Conservation (phyloP, 2,888 invertebrate species). For the Leucophora obtusa region DNA sequence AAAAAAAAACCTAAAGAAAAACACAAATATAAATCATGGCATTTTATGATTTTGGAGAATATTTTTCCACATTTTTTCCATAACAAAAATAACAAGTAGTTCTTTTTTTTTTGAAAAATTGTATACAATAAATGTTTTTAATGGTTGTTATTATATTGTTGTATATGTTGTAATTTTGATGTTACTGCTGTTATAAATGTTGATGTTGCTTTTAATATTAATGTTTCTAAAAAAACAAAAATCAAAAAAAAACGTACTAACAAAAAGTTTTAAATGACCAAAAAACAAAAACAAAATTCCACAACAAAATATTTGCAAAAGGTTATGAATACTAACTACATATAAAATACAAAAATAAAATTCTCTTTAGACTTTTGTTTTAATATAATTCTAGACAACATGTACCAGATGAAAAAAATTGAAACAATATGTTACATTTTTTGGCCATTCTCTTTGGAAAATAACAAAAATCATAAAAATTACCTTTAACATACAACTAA, state of each 20-base stretch:
- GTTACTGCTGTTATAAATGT: conserved; percentile 59
- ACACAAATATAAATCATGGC: conserved; percentile 26
- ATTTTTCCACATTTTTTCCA: conserved; percentile 19
- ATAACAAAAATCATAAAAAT: not conserved
- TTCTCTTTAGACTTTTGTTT: not conserved
- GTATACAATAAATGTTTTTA: conserved; percentile 50
- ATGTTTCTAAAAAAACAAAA: conserved; percentile 36
- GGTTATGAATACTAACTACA: not conserved
- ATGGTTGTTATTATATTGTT: conserved; percentile 61
- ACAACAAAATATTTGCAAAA: not conserved
- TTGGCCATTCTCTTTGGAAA: not conserved
- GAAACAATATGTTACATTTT: conserved; percentile 17
- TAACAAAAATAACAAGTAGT: conserved; percentile 20
- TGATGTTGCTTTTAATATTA: conserved; percentile 61
- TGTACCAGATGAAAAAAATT: not conserved
- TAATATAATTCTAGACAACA: conserved; percentile 3
- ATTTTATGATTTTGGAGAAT: conserved; percentile 28
- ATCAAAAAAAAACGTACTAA: conserved; percentile 11
- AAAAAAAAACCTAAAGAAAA: conserved; percentile 14
- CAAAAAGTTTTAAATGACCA: conserved; percentile 7
- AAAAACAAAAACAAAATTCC: not conserved
- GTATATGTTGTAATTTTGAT: conserved; percentile 60
- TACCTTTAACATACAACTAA: not conserved
- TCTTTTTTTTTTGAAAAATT: conserved; percentile 19
- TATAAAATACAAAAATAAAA: not conserved